Conservation (phyloP, 2,797 vertebrate species). For the Enteromius paludinosus region DNA sequence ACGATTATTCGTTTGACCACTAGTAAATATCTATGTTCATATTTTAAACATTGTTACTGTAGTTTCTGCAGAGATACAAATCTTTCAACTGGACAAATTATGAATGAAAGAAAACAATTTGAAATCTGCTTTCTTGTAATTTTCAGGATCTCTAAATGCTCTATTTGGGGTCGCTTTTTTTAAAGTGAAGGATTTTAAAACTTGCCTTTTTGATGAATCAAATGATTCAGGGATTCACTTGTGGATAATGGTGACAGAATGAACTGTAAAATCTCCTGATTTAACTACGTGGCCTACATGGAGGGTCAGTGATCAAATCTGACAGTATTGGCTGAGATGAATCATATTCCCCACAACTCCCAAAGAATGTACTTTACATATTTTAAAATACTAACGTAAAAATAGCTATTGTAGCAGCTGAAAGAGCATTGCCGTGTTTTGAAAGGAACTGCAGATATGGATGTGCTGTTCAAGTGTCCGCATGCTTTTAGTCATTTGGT, state of each 20-base stretch:
- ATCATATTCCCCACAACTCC: not conserved
- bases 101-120: not conserved
- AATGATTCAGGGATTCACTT: not conserved
- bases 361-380: not conserved
- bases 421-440: not conserved
- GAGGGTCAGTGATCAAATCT: not conserved
- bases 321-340: not conserved
- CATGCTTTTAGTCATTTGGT: not conserved
- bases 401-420: not conserved
- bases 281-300: not conserved
- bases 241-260: not conserved
- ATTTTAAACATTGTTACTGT: not conserved
- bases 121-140: not conserved
- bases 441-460: not conserved
- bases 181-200: not conserved
- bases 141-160: not conserved
- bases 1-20: too few relatives aligned
- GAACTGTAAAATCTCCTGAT: not conserved
- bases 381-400: too few relatives aligned
- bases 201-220: not conserved
- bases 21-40: not conserved
- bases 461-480: not conserved
- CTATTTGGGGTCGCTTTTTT: not conserved
- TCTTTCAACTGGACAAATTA: not conserved
- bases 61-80: not conserved